Conservation (phyloP, 2,113 vertebrate genomes). For the Cavia aperea region DNA sequence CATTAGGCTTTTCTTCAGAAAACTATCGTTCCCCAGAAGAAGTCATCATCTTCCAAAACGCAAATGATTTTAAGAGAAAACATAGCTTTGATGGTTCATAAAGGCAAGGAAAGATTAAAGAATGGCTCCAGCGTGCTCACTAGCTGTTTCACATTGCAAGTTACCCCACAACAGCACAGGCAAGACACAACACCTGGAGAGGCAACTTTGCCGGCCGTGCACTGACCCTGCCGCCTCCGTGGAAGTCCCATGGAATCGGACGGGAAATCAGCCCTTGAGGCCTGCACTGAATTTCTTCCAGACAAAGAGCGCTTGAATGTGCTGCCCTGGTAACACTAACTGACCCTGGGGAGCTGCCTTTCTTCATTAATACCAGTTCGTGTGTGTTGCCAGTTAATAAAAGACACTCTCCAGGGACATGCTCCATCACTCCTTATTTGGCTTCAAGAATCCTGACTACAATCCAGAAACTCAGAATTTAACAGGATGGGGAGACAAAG, state of each 20-base stretch:
- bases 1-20: not conserved
- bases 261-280: not conserved
- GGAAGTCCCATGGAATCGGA: not conserved
- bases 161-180: accelerated
- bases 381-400: conserved; percentile 49
- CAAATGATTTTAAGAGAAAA: not conserved
- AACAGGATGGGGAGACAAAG: not conserved
- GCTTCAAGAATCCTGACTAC: conserved; percentile 45
- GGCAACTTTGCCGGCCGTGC: not conserved
- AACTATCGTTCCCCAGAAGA: not conserved
- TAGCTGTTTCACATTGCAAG: not conserved
- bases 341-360: conserved; percentile 37
- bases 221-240: not conserved
- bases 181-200: not conserved
- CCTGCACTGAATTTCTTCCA: not conserved
- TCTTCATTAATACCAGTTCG: conserved; percentile 49
- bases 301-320: not conserved
- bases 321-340: not conserved
- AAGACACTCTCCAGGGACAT: conserved; percentile 49
- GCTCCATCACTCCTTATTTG: conserved; percentile 62
- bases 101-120: not conserved
- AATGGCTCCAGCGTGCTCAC: not conserved
- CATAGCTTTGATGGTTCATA: not conserved
- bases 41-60: not conserved
- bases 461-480: conserved; percentile 27